phyloP scores from a whole-genome alignment of 64 coral and sea anemone genomes.

The Catalaphyllia jardinei region DNA sequence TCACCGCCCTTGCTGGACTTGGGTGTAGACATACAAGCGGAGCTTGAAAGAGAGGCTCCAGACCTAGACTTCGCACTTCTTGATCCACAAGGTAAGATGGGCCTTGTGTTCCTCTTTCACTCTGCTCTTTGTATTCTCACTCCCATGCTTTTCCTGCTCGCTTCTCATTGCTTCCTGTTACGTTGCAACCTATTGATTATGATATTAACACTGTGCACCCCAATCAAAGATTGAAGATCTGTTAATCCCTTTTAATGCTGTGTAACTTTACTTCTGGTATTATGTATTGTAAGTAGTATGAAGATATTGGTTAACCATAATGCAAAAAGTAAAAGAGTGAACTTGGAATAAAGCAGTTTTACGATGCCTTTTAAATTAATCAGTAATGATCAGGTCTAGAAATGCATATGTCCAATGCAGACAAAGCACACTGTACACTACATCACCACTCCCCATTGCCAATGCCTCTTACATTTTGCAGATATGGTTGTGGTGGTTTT shows the following conservation, averaged over 20 bases:
- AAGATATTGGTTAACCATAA: constrained; percentile 1
- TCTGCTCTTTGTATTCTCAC: not conserved
- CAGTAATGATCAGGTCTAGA: not conserved
- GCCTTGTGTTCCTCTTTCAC: constrained; percentile 69
- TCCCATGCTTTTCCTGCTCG: not conserved
- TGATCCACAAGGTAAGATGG: constrained; percentile 91
- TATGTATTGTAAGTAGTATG: not conserved
- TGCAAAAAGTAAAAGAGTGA: not conserved
- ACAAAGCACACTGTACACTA: not conserved
- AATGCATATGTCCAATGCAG: not conserved
- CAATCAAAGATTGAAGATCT: not conserved
- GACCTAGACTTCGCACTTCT: constrained; percentile 75
- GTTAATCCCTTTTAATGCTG: constrained; percentile 36
- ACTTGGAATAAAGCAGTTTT: not conserved
- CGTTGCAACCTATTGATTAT: not conserved
- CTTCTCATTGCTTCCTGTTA: not conserved
- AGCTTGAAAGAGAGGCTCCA: constrained; percentile 74
- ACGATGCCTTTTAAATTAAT: not conserved
- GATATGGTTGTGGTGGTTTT: not conserved
- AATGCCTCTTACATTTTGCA: too few species aligned
- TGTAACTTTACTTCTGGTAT: not conserved
- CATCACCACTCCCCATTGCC: too few species aligned
- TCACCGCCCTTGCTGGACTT: constrained; percentile 68
- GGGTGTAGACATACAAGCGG: constrained; percentile 95
- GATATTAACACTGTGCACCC: not conserved